Conservation (phyloP, 2,797 vertebrate species). For the Nothura maculosa region DNA sequence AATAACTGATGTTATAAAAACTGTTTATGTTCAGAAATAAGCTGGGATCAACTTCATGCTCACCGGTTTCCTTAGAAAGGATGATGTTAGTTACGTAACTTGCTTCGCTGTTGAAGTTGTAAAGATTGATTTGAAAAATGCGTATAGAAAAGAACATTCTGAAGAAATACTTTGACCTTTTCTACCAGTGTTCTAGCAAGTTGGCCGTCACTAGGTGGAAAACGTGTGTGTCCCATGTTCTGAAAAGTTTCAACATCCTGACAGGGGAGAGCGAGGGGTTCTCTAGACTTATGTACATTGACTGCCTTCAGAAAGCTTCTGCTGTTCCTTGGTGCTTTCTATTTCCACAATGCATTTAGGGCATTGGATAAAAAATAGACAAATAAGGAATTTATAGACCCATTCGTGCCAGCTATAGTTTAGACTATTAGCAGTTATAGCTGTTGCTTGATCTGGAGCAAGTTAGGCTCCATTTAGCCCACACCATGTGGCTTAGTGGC, state of each 20-base stretch:
- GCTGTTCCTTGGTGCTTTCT: rapidly evolving
- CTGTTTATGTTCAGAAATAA: not conserved
- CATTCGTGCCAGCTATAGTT: not conserved
- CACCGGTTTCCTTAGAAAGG: not conserved
- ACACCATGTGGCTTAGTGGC: not conserved
- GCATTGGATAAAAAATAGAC: not conserved
- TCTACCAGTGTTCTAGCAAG: not conserved
- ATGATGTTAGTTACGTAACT: not conserved
- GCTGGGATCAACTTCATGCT: not conserved
- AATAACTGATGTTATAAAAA: not conserved
- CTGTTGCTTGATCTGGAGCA: not conserved
- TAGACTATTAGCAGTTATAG: not conserved
- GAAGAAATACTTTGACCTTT: not conserved
- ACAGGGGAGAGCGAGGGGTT: rapidly evolving
- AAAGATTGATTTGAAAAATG: not conserved
- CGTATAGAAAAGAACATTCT: not conserved
- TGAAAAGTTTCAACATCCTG: not conserved
- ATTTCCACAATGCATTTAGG: not conserved
- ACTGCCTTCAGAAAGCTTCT: not conserved
- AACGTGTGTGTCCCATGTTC: not conserved
- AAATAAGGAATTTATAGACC: not conserved
- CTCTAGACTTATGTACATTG: not conserved
- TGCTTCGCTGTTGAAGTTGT: not conserved
- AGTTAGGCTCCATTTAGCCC: not conserved
- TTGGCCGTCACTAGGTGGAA: not conserved